phyloP scores from a whole-genome alignment of 2,888 invertebrate genomes.

The Chrysodeixis includens region DNA sequence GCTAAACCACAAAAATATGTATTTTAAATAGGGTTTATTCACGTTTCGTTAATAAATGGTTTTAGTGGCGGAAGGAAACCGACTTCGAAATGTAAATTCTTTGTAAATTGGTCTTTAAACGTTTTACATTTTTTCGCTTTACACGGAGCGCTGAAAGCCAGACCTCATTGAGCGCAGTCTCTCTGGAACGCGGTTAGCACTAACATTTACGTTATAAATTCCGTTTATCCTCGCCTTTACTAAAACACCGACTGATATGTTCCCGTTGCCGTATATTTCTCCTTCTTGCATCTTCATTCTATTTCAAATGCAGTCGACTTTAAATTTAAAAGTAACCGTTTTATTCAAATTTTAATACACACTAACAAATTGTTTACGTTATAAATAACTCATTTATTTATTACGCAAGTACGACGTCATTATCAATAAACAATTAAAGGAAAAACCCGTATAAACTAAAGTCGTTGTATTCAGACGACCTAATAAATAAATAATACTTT shows the following conservation, averaged over 20 bases:
- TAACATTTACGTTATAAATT: constrained; percentile 4
- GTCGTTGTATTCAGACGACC: neutral
- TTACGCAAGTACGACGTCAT: neutral
- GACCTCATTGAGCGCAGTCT: constrained; percentile 4
- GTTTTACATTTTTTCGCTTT: neutral
- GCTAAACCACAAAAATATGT: too few species aligned
- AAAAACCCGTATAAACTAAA: constrained; percentile 12
- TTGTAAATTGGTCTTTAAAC: neutral
- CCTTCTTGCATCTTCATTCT: neutral
- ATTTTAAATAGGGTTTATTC: too few species aligned
- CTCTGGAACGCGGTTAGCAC: constrained; percentile 4
- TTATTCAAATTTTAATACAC: too few species aligned
- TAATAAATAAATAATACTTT: neutral
- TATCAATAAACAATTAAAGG: neutral
- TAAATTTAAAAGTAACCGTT: neutral
- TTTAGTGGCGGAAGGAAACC: too few species aligned
- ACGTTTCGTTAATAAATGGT: too few species aligned
- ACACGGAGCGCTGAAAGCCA: neutral
- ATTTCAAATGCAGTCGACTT: neutral
- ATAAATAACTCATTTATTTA: neutral
- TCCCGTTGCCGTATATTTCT: neutral
- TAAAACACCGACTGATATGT: neutral
- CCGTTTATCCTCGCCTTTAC: neutral
- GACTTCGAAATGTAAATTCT: too few species aligned
- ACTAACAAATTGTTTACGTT: neutral